These are phyloP conservation scores for Herminia tarsipennalis DNA, from an alignment of 2,888 invertebrate species.

Conservation along the genomic window DNA sequence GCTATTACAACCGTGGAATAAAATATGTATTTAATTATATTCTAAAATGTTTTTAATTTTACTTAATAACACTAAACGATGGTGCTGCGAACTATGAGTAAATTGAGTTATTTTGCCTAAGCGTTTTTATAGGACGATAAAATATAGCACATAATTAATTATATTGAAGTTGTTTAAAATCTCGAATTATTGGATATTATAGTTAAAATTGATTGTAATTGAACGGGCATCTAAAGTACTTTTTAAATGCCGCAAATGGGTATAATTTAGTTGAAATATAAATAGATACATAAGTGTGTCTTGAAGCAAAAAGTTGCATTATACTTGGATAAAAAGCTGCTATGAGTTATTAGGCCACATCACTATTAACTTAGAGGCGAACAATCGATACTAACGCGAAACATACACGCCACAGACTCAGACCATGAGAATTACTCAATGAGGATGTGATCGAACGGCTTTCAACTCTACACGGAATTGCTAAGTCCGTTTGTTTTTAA, in stretches of 20 bases:
- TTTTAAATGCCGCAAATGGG: too few species aligned
- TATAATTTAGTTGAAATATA: too few species aligned
- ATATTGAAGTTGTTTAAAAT: slow-evolving; percentile 29
- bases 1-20: not conserved
- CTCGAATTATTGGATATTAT: slow-evolving; percentile 34
- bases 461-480: too few species aligned
- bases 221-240: too few species aligned
- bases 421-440: slow-evolving; percentile 60
- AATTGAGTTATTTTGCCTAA: slow-evolving; percentile 20
- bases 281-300: too few species aligned
- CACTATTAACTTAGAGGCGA: slow-evolving; percentile 23
- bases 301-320: slow-evolving; percentile 25
- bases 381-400: slow-evolving; percentile 54
- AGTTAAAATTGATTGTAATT: slow-evolving; percentile 37
- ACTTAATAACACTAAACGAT: slow-evolving; percentile 16
- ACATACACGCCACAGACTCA: slow-evolving; percentile 58
- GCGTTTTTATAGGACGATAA: slow-evolving; percentile 13
- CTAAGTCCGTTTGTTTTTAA: too few species aligned
- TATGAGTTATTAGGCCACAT: slow-evolving; percentile 33
- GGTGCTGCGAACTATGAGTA: too few species aligned
- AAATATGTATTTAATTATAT: slow-evolving; percentile 2
- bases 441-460: too few species aligned
- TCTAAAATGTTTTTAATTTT: slow-evolving; percentile 13
- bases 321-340: slow-evolving; percentile 25
- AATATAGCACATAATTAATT: slow-evolving; percentile 30